These are phyloP conservation scores for Manis pentadactyla DNA, from an alignment of 2,797 vertebrate species.

Conservation along the genomic window DNA sequence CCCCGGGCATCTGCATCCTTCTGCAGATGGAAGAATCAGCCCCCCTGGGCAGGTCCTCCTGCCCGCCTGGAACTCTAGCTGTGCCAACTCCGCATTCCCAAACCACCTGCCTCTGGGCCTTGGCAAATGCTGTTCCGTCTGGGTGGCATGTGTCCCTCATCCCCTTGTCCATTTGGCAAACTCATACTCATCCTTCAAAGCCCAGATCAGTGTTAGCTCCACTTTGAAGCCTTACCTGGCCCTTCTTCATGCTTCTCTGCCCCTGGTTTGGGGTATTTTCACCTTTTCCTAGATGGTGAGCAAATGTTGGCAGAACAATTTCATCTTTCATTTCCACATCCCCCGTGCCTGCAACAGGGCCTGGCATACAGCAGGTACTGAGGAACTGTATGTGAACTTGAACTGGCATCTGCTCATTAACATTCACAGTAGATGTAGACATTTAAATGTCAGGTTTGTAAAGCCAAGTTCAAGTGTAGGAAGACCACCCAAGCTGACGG, in stretches of 20 bases:
- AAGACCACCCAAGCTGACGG: not conserved
- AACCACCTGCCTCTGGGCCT: too few relatives aligned
- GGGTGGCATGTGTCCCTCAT: not conserved
- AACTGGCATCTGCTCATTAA: not conserved
- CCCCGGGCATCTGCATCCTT: not conserved
- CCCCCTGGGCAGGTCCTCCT: not conserved
- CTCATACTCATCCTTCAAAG: not conserved
- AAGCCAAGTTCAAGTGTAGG: not conserved
- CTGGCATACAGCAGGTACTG: accelerated
- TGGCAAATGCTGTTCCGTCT: not conserved
- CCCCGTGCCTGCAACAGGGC: not conserved
- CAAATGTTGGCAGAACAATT: not conserved
- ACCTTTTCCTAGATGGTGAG: not conserved
- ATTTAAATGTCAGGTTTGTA: not conserved
- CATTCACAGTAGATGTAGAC: not conserved
- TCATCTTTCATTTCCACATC: too few relatives aligned
- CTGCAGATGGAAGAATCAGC: too few relatives aligned
- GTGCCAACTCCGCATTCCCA: accelerated
- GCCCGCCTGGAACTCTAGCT: not conserved
- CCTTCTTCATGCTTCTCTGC: not conserved
- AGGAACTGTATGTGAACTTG: accelerated
- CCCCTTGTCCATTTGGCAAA: not conserved
- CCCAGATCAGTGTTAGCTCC: not conserved
- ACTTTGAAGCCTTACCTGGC: not conserved
- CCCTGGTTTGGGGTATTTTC: not conserved